Base-by-base conservation (phyloP, 2,888 invertebrate species). In the Caenorhabditis virilis region DNA sequence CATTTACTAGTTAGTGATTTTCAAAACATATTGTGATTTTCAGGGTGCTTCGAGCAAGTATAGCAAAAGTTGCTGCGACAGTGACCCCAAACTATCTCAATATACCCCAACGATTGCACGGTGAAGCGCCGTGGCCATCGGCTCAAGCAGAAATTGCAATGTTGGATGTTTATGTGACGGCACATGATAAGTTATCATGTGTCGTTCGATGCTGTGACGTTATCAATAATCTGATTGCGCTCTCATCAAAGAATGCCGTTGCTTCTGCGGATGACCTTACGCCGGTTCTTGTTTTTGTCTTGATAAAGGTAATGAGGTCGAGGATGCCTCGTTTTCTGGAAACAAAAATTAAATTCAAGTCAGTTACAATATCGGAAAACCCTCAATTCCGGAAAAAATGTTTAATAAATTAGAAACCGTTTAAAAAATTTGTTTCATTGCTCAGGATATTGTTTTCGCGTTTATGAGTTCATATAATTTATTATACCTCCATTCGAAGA, bases 91-190 rank as follows among this genome's bases (percentile, higher is more conserved):
- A 57, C 20, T 47, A 22, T 16, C n/a, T 61, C 25, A 66, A 57
- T 18, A 61, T 64, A 33, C 64, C 64, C 11, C 38, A 85, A 85
- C 88, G 90, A 75, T 90, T 90, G 83, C 89, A 91, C 82, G 90
- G 91, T 82, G 95, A 95, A 82, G 93, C 92, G 82, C 95, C 95
- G 16, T 97, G 92, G 95, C 90, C 92, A 30, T 91, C 93, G 80
- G 95, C 95, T 39, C 95, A 95, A 86, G 89, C 90, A 49, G 92
- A 92, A 82, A 88, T 97, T 54, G 88, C 89, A 36, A 90, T 91
- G 73, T 90, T 95, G 83, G 90, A 92, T 69, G 93, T 92, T 9
- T 94, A 91, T 85, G 90, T 91, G 82, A 61, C 66, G 0, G 68
- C 74, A 15, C 59, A 57, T 23, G 74, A 74, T 26, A 74, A 74